Base-by-base conservation (phyloP, 2,113 vertebrate genomes). In the Crotalus tigris region DNA sequence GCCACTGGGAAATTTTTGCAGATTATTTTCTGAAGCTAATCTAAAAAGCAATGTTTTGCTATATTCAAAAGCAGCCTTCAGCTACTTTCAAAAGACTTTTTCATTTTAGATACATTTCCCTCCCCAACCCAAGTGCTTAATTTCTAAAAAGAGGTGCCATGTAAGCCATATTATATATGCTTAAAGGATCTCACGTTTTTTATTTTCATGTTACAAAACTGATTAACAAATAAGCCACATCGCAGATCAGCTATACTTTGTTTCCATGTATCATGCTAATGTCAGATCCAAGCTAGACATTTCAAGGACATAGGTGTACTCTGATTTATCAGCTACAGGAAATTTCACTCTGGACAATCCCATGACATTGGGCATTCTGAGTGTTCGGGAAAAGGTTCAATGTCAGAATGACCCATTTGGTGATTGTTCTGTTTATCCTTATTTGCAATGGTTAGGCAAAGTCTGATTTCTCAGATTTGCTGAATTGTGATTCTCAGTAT, bases 1-100 rank as follows among this genome's bases (percentile, higher is more conserved):
- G 85, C 91, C 85, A 44, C 55, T 13, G 90, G 95, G 95, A 95
- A 95, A 94, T 88, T 92, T 1, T n/a, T 12, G 64, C 24, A 91
- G 90, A 85, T 91, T 81, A 0, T 94, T 95, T 94, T 95, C 95
- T 94, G 0, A 0, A 8, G 0, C 90, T 89, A 93, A 89, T 59
- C 81, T 90, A 0, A 94, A 93, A 93, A 4, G 94, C 89, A 95
- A 87, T 1, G 93, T 39, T 49, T 95, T 29, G 89, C 91, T 69
- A 2, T 75, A 39, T 93, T 94, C 89, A 29, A 93, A 87, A 69
- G 58, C 23, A 21, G 58, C 0, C 23, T 1, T 0, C 51, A 87
- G 9, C 15, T 8, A 57, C 9, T 0, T 4, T n/a, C 81, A 85
- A 49, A 64, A 87, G 57, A 11, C 39, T n/a, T n/a, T 93, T 90